Percentiles rank a stretch among this genome's conserved stretches.
Conservation (phyloP, 1,140 invertebrate species). For the Ooceraea biroi region DNA sequence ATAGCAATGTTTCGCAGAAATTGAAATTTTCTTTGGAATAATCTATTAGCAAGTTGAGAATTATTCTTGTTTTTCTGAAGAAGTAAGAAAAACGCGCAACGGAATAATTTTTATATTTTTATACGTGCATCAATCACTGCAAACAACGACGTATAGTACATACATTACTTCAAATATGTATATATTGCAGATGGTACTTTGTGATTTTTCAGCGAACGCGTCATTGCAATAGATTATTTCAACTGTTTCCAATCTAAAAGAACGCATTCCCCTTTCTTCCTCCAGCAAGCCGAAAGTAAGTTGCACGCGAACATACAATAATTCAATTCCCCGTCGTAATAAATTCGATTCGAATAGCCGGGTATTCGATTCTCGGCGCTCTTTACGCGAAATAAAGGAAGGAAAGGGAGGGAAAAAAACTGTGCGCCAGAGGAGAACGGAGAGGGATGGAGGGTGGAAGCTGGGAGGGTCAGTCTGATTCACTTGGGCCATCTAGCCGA, state of each 20-base stretch:
- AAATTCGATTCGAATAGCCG: conserved; percentile 74
- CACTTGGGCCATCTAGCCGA: conserved; percentile 66
- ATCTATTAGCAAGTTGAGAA: too few relatives aligned
- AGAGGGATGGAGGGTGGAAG: background rate
- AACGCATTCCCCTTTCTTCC: background rate
- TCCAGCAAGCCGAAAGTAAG: background rate
- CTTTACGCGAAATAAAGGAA: conserved; percentile 43
- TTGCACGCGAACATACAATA: conserved; percentile 4
- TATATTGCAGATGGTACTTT: background rate
- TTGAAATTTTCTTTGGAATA: too few relatives aligned
- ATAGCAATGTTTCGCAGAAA: too few relatives aligned
- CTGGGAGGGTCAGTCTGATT: conserved; percentile 60
- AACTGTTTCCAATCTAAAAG: background rate
- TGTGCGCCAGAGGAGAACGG: conserved; percentile 21
- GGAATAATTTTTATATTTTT: too few relatives aligned
- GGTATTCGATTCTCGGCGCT: conserved; percentile 72
- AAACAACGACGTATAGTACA: background rate
- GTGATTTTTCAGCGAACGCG: background rate
- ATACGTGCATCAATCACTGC: too few relatives aligned
- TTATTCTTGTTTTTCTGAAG: too few relatives aligned
- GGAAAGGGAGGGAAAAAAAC: background rate
- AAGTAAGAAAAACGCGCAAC: too few relatives aligned
- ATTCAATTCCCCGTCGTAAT: conserved; percentile 62
- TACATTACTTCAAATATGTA: background rate
- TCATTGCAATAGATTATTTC: background rate